Evolutionary conservation across 2,888 invertebrate species (phyloP).

Genomic region (Globia sparganii): DNA sequence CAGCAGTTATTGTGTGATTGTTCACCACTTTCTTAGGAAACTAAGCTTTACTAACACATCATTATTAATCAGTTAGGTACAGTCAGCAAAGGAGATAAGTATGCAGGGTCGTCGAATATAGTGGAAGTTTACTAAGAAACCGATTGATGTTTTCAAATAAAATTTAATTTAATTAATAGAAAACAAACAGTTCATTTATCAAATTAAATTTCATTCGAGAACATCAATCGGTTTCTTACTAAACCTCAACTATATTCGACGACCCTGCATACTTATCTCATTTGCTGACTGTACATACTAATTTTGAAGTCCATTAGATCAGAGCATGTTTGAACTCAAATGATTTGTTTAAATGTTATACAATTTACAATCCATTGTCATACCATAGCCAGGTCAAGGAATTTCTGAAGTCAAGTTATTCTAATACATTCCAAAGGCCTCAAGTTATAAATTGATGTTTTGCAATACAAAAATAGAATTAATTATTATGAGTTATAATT

Average conservation of each 20-base stretch:
- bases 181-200: no score
- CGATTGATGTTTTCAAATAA: no score
- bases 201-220: no score
- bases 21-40: neutral
- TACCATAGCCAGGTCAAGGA: neutral
- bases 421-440: neutral
- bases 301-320: conserved; percentile 3
- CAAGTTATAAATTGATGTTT: neutral
- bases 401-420: neutral
- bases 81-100: no score
- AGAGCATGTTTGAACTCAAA: conserved; percentile 5
- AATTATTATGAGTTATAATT: neutral
- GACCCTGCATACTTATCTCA: no score
- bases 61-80: conserved; percentile 8
- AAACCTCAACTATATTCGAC: no score
- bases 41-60: neutral
- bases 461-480: neutral
- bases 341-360: neutral
- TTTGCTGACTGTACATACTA: no score
- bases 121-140: no score
- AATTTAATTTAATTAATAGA: no score
- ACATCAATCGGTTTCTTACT: no score
- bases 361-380: neutral
- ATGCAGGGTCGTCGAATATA: no score
- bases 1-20: neutral